Percentiles rank a stretch among this genome's conserved stretches.
Conservation (phyloP, 2,888 invertebrate genomes). For the Drosophila glabriapex region DNA sequence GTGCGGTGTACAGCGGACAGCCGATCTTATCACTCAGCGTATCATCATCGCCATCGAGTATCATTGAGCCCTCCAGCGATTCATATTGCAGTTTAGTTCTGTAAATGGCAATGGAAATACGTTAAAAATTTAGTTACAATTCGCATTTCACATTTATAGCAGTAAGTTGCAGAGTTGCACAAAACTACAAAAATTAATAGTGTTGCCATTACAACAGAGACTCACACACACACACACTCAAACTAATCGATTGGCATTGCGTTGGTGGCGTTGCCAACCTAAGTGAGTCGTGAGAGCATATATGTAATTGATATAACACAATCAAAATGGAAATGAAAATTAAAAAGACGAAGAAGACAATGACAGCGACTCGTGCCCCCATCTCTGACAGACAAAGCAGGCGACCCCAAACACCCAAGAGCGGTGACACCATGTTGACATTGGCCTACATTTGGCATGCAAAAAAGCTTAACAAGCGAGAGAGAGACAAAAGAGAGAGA, state of each 20-base stretch:
- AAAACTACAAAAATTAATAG: slow-evolving; percentile 46
- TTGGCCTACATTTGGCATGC: slow-evolving; percentile 82
- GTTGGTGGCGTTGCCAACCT: slow-evolving; percentile 57
- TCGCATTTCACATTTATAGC: slow-evolving; percentile 29
- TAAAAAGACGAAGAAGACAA: neutral
- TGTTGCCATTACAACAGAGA: slow-evolving; percentile 67
- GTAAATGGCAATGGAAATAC: slow-evolving; percentile 44
- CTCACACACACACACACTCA: slow-evolving; percentile 15
- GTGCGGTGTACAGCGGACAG: slow-evolving; percentile 84
- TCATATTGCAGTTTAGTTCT: slow-evolving; percentile 85
- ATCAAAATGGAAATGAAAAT: slow-evolving; percentile 1
- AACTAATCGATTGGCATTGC: slow-evolving; percentile 74
- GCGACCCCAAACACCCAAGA: slow-evolving; percentile 80
- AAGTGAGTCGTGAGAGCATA: slow-evolving; percentile 46
- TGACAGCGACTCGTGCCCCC: slow-evolving; percentile 17
- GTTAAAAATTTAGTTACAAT: neutral
- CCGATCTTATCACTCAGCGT: slow-evolving; percentile 84
- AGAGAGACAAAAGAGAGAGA: slow-evolving; percentile 17
- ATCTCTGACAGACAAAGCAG: slow-evolving; percentile 55
- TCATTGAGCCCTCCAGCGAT: slow-evolving; percentile 84
- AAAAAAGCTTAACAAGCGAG: slow-evolving; percentile 45
- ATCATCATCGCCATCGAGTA: slow-evolving; percentile 82
- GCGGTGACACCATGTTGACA: slow-evolving; percentile 75
- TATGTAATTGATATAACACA: slow-evolving; percentile 57
- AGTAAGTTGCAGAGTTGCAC: slow-evolving; percentile 55